Evolutionary conservation across 1,140 invertebrate genomes (phyloP).

Genomic region (Cyrtorhinus lividipennis): DNA sequence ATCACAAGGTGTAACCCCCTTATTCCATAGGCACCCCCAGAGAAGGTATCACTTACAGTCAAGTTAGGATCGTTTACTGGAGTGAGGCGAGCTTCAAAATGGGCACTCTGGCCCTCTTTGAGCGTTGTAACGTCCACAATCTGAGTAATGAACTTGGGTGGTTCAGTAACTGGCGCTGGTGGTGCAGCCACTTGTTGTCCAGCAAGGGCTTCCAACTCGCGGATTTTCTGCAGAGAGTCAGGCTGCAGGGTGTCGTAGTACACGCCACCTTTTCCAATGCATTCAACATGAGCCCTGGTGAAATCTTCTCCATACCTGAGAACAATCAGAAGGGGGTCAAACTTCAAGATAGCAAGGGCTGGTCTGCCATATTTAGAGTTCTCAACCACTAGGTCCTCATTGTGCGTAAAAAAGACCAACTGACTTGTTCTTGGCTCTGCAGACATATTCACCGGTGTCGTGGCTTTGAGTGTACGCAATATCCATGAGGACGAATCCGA

Average conservation of each 20-base stretch:
- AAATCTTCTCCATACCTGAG: conserved; percentile 67
- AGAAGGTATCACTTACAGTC: conserved; percentile 29
- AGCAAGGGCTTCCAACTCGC: conserved; percentile 53
- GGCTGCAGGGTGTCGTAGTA: conserved; percentile 89
- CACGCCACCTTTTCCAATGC: conserved; percentile 72
- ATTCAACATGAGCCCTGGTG: conserved; percentile 66
- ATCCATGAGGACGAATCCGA: conserved; percentile 90
- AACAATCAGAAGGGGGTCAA: neutral
- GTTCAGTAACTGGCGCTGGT: conserved; percentile 50
- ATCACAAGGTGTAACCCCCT: too few species aligned
- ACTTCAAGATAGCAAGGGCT: too few species aligned
- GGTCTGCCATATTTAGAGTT: neutral
- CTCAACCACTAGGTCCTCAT: too few species aligned
- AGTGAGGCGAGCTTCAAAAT: conserved; percentile 81
- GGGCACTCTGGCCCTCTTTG: conserved; percentile 83
- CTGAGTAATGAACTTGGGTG: conserved; percentile 81
- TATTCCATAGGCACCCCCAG: too few species aligned
- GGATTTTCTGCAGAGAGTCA: conserved; percentile 77
- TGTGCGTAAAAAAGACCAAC: too few species aligned
- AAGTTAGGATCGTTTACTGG: conserved; percentile 85
- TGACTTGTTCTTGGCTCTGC: conserved; percentile 68
- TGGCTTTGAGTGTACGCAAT: conserved; percentile 87
- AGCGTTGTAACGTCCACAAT: conserved; percentile 65
- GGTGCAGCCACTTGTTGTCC: conserved; percentile 46
- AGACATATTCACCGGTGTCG: conserved; percentile 85